phyloP scores from a whole-genome alignment of 2,797 vertebrate species.

The Lagorchestes hirsutus region DNA sequence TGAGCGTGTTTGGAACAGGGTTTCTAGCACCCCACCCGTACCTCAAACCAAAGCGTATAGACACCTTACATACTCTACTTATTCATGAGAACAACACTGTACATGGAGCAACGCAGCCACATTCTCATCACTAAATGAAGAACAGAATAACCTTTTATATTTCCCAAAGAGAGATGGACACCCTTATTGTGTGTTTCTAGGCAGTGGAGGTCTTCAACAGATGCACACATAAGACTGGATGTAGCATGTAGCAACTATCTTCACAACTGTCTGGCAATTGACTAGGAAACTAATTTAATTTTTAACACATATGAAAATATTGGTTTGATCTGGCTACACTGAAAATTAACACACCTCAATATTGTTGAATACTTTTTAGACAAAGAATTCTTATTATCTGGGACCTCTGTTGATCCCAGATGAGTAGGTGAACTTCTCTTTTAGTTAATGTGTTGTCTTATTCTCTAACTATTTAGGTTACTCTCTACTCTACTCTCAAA shows the following conservation, averaged over 20 bases:
- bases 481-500: background rate
- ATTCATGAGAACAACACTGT: background rate
- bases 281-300: background rate
- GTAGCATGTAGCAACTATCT: background rate
- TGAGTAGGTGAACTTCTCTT: background rate
- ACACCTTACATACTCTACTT: background rate
- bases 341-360: background rate
- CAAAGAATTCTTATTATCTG: background rate
- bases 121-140: conserved; percentile 16
- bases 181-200: background rate
- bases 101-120: background rate
- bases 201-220: background rate
- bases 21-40: background rate
- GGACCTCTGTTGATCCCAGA: background rate
- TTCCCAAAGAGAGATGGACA: conserved; percentile 3
- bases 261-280: background rate
- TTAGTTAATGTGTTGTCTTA: background rate
- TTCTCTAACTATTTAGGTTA: background rate
- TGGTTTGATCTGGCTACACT: conserved; percentile 10
- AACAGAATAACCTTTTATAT: background rate
- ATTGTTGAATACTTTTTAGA: conserved; percentile 16
- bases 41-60: background rate
- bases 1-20: background rate
- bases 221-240: background rate
- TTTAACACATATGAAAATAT: background rate